These are phyloP conservation scores for Polymixis lichenea DNA, from an alignment of 2,888 invertebrate genomes.

Conservation along the genomic window DNA sequence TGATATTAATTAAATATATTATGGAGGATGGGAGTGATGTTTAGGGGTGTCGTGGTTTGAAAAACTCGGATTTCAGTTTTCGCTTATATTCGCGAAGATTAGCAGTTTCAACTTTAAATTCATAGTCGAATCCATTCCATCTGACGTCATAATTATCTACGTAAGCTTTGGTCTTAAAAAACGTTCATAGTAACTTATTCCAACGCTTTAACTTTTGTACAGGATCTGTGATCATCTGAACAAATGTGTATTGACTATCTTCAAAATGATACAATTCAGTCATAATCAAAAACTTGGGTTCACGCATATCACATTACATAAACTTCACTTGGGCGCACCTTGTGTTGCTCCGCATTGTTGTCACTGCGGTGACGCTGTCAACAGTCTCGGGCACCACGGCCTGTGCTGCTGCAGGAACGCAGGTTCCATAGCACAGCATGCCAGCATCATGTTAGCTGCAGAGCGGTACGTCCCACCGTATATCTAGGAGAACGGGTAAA, in stretches of 20 bases:
- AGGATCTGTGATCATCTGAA: not conserved
- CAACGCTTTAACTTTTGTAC: no score
- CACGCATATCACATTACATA: not conserved
- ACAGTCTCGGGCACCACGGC: no score
- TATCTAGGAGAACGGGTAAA: no score
- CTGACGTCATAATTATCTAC: not conserved
- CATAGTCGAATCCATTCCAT: not conserved
- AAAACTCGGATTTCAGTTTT: not conserved
- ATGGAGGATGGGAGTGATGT: not conserved
- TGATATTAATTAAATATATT: slow-evolving; percentile 61
- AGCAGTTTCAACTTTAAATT: not conserved
- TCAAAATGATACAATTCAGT: not conserved
- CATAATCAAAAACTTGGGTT: not conserved
- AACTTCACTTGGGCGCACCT: no score
- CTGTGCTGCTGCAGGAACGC: no score
- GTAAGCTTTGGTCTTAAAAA: not conserved
- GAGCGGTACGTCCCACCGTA: no score
- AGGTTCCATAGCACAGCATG: no score
- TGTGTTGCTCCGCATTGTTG: no score
- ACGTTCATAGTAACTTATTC: not conserved
- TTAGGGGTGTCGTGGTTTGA: not conserved
- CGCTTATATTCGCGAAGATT: no score
- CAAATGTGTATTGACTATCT: not conserved
- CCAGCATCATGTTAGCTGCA: no score
- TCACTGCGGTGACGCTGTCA: no score